A percentile compares a stretch with the other conserved stretches of the same genome.
Evolutionary conservation across 2,797 vertebrate species (phyloP).

Genomic region (Alcedo atthis): DNA sequence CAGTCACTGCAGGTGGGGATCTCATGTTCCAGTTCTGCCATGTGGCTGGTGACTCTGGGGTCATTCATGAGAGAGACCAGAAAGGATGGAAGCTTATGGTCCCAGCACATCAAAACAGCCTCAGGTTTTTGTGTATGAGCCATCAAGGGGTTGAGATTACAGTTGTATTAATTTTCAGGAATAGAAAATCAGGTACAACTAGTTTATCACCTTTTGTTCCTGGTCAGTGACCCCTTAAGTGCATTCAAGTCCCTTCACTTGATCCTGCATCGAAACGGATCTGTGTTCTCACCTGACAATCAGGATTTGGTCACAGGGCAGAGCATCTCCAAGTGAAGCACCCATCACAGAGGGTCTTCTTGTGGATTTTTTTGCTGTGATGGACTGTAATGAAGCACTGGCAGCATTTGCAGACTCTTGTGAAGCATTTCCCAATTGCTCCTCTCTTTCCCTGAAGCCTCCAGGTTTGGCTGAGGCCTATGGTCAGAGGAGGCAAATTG

Average conservation of each 20-base stretch:
- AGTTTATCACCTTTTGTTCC: neutral
- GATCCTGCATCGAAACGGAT: neutral
- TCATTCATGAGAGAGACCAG: neutral
- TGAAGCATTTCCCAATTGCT: accelerated
- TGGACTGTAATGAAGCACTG: neutral
- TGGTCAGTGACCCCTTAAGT: neutral
- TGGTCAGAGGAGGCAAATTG: neutral
- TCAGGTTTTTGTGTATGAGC: neutral
- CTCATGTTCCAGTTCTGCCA: neutral
- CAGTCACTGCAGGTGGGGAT: neutral
- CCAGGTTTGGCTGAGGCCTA: neutral
- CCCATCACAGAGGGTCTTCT: accelerated
- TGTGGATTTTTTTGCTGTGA: neutral
- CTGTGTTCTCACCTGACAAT: neutral
- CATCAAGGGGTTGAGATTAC: neutral
- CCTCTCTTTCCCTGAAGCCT: neutral
- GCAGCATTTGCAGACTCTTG: neutral
- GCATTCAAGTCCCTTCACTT: neutral
- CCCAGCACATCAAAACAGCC: neutral
- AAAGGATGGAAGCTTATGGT: neutral
- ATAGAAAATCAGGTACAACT: neutral
- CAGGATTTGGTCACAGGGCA: neutral
- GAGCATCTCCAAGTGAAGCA: neutral
- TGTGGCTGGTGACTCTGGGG: neutral
- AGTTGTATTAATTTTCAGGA: neutral